These are phyloP conservation scores for Eristalinus sepulchralis DNA, from an alignment of 2,888 invertebrate genomes.

Conservation along the genomic window DNA sequence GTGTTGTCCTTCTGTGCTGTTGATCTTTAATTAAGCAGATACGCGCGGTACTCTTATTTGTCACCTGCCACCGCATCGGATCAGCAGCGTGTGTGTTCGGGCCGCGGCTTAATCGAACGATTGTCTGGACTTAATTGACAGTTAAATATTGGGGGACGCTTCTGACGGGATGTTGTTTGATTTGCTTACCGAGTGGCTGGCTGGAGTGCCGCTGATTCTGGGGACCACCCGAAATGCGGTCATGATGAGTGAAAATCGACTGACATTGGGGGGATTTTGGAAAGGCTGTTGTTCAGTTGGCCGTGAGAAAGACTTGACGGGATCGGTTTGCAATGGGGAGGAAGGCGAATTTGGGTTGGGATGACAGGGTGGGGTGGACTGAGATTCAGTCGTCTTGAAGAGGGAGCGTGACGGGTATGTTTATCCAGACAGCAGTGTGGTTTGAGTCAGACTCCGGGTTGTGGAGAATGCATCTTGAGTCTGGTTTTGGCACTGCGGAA, in stretches of 20 bases:
- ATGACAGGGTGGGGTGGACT: too few species aligned
- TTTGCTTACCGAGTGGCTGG: background rate
- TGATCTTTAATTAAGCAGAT: constrained; percentile 66
- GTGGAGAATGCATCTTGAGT: background rate
- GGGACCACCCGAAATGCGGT: constrained; percentile 55
- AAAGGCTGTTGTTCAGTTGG: background rate
- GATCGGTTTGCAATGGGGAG: too few species aligned
- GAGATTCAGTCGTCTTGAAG: background rate
- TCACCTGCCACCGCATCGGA: constrained; percentile 46
- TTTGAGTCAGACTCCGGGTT: background rate
- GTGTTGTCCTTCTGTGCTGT: constrained; percentile 54
- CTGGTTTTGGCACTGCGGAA: background rate
- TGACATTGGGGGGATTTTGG: constrained; percentile 29
- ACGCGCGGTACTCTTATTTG: constrained; percentile 59
- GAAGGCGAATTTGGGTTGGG: too few species aligned
- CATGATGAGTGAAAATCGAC: constrained; percentile 45
- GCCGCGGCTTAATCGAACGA: constrained; percentile 53
- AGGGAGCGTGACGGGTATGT: background rate
- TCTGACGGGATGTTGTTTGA: constrained; percentile 25
- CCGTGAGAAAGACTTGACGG: background rate
- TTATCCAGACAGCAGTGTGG: background rate
- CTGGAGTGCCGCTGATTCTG: background rate
- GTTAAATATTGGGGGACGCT: constrained; percentile 60
- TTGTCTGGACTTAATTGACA: constrained; percentile 65
- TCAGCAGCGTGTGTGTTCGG: constrained; percentile 8